phyloP scores from a whole-genome alignment of 2,113 vertebrate species.

The Varanus salvator region DNA sequence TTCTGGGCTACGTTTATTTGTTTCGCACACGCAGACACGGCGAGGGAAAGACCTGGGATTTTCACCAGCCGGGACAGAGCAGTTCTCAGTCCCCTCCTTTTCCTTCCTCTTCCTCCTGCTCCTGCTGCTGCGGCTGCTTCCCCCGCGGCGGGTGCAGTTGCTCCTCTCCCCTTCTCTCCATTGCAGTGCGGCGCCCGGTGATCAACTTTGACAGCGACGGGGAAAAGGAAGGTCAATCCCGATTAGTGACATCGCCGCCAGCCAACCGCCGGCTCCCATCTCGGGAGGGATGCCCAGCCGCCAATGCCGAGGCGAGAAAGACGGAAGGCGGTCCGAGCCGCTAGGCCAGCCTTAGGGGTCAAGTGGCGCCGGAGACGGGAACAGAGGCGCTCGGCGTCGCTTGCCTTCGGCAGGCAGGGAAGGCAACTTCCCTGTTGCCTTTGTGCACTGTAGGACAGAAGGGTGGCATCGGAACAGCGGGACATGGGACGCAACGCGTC shows the following conservation, averaged over 20 bases:
- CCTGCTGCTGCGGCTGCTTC: conserved; percentile 43
- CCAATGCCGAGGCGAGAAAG: neutral
- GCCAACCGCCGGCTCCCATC: neutral
- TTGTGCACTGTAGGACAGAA: neutral
- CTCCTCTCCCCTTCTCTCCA: conserved; percentile 54
- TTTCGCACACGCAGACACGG: conserved; percentile 26
- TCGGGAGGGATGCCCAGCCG: neutral
- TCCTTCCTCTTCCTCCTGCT: neutral
- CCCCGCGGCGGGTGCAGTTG: conserved; percentile 18
- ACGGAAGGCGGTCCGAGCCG: neutral
- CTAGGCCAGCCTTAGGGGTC: neutral
- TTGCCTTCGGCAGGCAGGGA: rapidly evolving
- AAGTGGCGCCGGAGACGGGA: neutral
- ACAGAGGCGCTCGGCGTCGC: rapidly evolving
- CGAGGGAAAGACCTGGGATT: neutral
- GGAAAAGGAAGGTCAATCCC: neutral
- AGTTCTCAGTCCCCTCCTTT: conserved; percentile 26
- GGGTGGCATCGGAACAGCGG: neutral
- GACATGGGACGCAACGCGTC: neutral
- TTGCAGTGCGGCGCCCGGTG: conserved; percentile 46
- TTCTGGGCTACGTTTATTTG: neutral
- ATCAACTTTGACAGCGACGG: conserved; percentile 40
- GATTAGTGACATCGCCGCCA: neutral
- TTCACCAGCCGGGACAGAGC: conserved; percentile 54
- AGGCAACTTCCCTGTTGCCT: neutral